Percentiles rank a stretch among this genome's conserved stretches.
phyloP scores from a whole-genome alignment of 2,797 vertebrate genomes.

The Lithobates pipiens region DNA sequence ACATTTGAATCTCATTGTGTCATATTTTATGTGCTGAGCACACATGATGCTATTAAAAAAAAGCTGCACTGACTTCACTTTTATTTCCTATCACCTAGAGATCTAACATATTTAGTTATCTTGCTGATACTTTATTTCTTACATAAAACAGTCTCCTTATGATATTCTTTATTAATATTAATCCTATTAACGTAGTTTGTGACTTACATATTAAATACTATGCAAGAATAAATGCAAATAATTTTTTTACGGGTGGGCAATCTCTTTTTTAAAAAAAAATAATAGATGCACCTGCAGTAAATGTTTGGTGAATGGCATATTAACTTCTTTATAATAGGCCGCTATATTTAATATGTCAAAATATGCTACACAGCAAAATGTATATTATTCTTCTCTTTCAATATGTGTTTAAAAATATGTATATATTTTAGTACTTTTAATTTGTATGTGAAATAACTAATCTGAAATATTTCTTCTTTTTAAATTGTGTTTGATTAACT shows the following conservation, averaged over 20 bases:
- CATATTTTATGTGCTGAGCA: constrained; percentile 29
- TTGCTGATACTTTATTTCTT: neutral
- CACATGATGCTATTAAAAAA: constrained; percentile 46
- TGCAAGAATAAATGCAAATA: neutral
- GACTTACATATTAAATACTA: neutral
- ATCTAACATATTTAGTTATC: constrained; percentile 21
- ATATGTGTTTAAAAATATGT: neutral
- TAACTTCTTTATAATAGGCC: neutral
- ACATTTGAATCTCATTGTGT: constrained; percentile 36
- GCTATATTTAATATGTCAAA: neutral
- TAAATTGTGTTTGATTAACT: neutral
- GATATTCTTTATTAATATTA: neutral
- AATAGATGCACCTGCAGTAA: neutral
- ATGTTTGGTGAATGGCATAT: neutral
- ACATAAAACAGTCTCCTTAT: neutral
- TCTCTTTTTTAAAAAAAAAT: neutral
- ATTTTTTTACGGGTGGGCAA: neutral
- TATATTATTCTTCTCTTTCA: neutral
- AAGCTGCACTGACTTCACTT: constrained; percentile 37
- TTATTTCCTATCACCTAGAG: constrained; percentile 13
- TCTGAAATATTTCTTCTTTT: neutral
- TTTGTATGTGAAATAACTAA: neutral
- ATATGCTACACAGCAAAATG: neutral
- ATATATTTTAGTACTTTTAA: no score
- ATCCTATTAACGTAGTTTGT: neutral